Evolutionary conservation across 1,140 invertebrate species (phyloP), one percentile per base, ranked within the genome.

Genomic region (Meteorus sp.): DNA sequence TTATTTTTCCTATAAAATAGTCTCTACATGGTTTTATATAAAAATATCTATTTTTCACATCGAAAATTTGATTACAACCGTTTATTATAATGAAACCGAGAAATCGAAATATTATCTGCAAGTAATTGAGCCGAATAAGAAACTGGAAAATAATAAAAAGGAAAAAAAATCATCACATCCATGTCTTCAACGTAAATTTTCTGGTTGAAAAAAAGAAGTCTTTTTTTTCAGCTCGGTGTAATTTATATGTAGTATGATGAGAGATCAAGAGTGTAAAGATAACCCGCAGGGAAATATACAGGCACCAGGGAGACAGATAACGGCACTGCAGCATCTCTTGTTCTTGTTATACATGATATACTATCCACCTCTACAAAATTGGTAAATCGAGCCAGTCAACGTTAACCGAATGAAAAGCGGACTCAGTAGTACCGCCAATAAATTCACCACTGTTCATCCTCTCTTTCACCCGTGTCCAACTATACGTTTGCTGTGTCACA

Each of bases 291-390:
- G 17, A 41, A 25, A 37, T 56, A 47, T 33, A 19, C 19, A 44
- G 31, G 20, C 5, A 6, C 54, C 54, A 17, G 8, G 8, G 44
- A 13, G 54, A 48, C 43, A 22, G 17, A 33, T 56, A 33, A 7
- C 23, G 39, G n/a, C 31, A 23, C 29, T 31, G 23, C 19, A 3
- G 17, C 22, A n/a, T 29, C 13, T 41, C 13, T 44, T 44, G 20
- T 48, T 48, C 54, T 47, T 57, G 45, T 57, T 57, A 57, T 48
- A 47, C 55, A 39, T 57, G 45, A 57, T 50, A 57, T 57, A 57
- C 39, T 57, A 50, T 47, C 19, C 4, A 15, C 43, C 17, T 47
- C 23, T n/a, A n/a, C n/a, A 45, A 57, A 57, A 57, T 57, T 50
- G 55, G 55, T 57, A 57, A 48, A 57, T 57, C 35, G 45, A 50